Evolutionary conservation across 2,113 vertebrate genomes (phyloP).

Genomic region (Oplegnathus fasciatus): DNA sequence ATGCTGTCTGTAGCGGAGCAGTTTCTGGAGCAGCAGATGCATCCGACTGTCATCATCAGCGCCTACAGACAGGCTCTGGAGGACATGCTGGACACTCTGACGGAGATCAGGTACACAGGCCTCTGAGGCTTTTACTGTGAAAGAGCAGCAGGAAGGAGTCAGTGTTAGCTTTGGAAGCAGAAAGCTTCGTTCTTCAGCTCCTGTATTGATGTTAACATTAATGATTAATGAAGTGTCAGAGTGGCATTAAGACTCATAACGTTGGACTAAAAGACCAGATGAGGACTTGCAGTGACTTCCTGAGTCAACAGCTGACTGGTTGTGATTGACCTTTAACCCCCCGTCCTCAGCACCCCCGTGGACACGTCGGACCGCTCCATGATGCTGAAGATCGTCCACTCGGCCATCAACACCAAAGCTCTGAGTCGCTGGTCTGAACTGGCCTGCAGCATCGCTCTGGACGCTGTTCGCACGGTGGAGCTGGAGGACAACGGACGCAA

Average conservation of each 20-base stretch:
- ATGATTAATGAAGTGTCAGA: too few species aligned
- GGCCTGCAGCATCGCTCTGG: conserved; percentile 74
- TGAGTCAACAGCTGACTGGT: too few species aligned
- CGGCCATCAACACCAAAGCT: conserved; percentile 85
- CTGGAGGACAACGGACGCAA: conserved; percentile 93
- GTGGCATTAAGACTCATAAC: too few species aligned
- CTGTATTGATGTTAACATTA: too few species aligned
- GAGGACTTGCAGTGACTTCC: too few species aligned
- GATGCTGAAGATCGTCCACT: conserved; percentile 96
- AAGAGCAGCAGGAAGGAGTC: neutral
- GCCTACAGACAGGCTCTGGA: conserved; percentile 93
- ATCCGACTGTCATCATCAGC: conserved; percentile 93
- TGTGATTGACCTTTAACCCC: neutral
- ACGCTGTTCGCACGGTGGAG: conserved; percentile 92
- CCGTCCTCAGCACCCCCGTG: conserved; percentile 86
- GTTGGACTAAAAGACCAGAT: too few species aligned
- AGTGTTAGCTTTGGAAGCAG: neutral
- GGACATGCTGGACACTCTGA: conserved; percentile 90
- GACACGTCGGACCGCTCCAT: conserved; percentile 89
- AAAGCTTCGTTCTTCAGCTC: too few species aligned
- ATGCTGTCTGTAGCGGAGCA: conserved; percentile 96
- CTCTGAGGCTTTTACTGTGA: neutral
- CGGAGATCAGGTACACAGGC: conserved; percentile 87
- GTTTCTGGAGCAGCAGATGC: conserved; percentile 98
- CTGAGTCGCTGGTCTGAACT: conserved; percentile 76